Evolutionary conservation across 2,797 vertebrate genomes (phyloP), one percentile per base, ranked within the genome.

Genomic region (Nyctibius grandis): DNA sequence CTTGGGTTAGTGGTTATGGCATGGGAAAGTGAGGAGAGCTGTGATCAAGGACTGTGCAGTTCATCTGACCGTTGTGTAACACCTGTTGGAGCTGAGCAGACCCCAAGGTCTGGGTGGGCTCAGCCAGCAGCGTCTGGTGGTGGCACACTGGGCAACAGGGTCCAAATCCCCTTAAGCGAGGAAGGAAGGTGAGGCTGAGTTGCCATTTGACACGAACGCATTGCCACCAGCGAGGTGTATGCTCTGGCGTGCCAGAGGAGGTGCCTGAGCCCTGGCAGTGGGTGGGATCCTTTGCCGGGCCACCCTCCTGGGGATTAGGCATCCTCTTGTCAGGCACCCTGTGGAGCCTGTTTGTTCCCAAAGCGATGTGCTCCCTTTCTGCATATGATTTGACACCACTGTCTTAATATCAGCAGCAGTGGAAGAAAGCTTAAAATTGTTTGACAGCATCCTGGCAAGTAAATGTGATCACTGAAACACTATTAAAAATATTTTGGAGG

Each of bases 161-260:
- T 48, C 36, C 9, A 3, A 60, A n/a, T 72, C 15, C 5, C 31
- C 9, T 53, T 42, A 44, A 36, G 21, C 3, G 5, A 53, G 12
- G 40, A 36, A 20, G 26, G 11, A 82, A 64, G 11, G 26, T 51
- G n/a, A 61, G 2, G 1, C 11, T 38, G 54, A 73, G 29, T 38
- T 79, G 38, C 33, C 4, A 2, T 60, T 45, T 18, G 19, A 4
- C 2, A 3, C 1, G 8, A 72, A 15, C 2, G 1, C 0, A 0
- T 51, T 63, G 18, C 50, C 15, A 25, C 50, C 50, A 40, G 42
- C 31, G 36, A 42, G 9, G 5, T 56, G 17, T 28, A 20, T 75
- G 51, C 38, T 79, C 26, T 61, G 21, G 4, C 6, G 6, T 67
- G 17, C 42, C n/a, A 28, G 42, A 50, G 33, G 26, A 50, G 25